Evolutionary conservation across 30 jellyfish, hydroid and myxozoan genomes (phyloP).

Genomic region (Clytia hemisphaerica): DNA sequence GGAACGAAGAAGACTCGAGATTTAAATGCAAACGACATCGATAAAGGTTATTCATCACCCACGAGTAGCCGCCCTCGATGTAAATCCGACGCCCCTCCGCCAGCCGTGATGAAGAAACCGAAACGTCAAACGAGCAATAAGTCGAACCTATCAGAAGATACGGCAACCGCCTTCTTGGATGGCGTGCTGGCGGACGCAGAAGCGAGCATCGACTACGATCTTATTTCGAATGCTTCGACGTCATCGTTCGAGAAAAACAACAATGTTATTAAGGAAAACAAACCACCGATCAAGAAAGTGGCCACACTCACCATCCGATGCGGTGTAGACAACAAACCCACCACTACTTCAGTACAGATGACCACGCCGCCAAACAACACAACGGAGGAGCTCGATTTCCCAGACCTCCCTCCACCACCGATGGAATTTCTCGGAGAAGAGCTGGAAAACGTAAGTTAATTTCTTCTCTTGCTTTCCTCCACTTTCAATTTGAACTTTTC

Average conservation of each 20-base stretch:
- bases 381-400: no score
- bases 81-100: constrained; percentile 41
- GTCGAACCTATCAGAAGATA: constrained; percentile 24
- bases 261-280: neutral
- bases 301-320: neutral
- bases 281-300: neutral
- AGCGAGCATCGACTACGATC: constrained; percentile 50
- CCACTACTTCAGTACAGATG: neutral
- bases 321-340: neutral
- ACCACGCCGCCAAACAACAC: neutral
- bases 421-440: no score
- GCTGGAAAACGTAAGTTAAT: no score
- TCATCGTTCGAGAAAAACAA: neutral
- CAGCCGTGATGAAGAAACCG: constrained; percentile 86
- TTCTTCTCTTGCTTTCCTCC: no score
- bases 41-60: constrained; percentile 8
- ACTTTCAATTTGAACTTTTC: no score
- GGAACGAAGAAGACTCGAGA: neutral
- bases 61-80: neutral
- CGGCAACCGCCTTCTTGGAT: constrained; percentile 47
- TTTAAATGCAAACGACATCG: neutral
- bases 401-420: no score
- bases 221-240: constrained; percentile 29
- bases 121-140: constrained; percentile 6
- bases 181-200: constrained; percentile 66